Percentiles rank a stretch among this genome's conserved stretches.
phyloP scores from a whole-genome alignment of 2,888 invertebrate species.

The Tiliacea citrago region DNA sequence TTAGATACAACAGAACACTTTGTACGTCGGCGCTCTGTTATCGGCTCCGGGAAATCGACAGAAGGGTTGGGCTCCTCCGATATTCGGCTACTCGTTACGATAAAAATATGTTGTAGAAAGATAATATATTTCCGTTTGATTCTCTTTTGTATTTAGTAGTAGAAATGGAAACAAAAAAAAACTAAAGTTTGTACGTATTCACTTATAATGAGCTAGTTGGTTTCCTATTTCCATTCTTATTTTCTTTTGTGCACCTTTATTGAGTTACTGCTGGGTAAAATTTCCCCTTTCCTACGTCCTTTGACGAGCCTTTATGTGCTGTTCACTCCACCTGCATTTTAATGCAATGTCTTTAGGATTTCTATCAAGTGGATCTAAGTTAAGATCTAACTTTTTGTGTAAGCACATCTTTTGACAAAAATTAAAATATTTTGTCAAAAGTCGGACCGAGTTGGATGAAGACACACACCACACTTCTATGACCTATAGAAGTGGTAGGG shows the following conservation, averaged over 20 bases:
- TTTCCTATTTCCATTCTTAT: neutral
- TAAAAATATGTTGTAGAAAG: slow-evolving; percentile 66
- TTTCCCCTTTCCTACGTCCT: neutral
- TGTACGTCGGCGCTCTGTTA: slow-evolving; percentile 84
- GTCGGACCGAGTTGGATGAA: neutral
- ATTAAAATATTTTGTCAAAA: neutral
- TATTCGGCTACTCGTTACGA: slow-evolving; percentile 84
- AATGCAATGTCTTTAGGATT: neutral
- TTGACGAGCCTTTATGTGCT: neutral
- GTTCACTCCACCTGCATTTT: neutral
- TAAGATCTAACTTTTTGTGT: neutral
- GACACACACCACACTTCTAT: too few relatives aligned
- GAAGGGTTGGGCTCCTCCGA: slow-evolving; percentile 79
- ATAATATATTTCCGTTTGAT: slow-evolving; percentile 67
- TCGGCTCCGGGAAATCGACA: slow-evolving; percentile 67
- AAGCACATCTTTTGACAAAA: neutral
- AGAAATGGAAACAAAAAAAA: slow-evolving; percentile 11
- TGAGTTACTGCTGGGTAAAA: neutral
- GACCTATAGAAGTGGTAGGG: too few relatives aligned
- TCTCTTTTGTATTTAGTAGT: slow-evolving; percentile 49
- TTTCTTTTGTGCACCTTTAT: neutral
- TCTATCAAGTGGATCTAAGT: too few relatives aligned
- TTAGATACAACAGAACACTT: slow-evolving; percentile 87
- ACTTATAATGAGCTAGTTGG: neutral
- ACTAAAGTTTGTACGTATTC: neutral